A percentile compares a stretch with the other conserved stretches of the same genome.
These are phyloP conservation scores for Pseudorectes ferrugineus DNA, from an alignment of 2,113 vertebrate genomes.

Conservation along the genomic window DNA sequence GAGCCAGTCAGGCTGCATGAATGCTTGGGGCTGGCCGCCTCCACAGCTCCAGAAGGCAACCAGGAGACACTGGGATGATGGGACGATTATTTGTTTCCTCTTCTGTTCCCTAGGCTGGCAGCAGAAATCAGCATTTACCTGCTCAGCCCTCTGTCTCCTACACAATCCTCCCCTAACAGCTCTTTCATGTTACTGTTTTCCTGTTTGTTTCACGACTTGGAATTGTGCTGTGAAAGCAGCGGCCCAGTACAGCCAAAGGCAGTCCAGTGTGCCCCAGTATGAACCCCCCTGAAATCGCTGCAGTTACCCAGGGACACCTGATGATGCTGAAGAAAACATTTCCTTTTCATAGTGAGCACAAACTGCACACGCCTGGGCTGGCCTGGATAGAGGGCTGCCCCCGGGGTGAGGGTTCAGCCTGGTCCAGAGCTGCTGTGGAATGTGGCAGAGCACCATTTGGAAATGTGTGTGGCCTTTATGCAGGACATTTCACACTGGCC, in stretches of 20 bases:
- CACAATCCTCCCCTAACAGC: background rate
- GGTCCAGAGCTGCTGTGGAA: background rate
- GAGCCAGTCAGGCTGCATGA: background rate
- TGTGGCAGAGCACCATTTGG: background rate
- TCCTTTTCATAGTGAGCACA: background rate
- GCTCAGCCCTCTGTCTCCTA: background rate
- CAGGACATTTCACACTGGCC: background rate
- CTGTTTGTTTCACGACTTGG: background rate
- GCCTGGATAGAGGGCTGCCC: background rate
- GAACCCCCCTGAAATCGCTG: background rate
- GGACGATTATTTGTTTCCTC: background rate
- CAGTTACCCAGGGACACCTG: too few species aligned
- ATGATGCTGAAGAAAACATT: background rate
- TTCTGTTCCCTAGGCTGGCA: background rate
- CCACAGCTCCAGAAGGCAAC: background rate
- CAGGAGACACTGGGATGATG: background rate
- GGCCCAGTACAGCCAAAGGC: background rate
- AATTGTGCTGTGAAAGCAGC: background rate
- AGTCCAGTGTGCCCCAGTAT: rapidly evolving
- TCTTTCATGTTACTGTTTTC: background rate
- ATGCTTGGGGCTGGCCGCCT: rapidly evolving
- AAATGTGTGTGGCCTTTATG: rapidly evolving
- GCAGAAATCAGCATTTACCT: background rate
- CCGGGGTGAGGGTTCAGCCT: background rate
- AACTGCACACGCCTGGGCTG: background rate